Evolutionary conservation across 2,888 invertebrate species (phyloP).

Genomic region (Cryptocheilus praepositus): DNA sequence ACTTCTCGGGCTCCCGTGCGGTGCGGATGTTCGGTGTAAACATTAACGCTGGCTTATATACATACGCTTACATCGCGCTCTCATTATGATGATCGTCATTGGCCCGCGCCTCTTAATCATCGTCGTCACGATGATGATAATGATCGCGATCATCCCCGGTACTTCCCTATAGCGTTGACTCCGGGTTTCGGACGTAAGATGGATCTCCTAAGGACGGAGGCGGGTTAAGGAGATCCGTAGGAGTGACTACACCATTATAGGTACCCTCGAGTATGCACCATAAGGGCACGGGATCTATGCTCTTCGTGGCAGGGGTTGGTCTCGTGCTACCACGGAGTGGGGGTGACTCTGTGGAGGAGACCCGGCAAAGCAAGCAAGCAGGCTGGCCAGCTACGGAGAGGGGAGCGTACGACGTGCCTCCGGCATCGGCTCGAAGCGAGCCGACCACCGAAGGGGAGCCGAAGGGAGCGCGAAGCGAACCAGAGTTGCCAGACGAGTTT

Average conservation of each 20-base stretch:
- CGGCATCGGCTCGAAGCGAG: conserved; percentile 50
- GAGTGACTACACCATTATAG: conserved; percentile 67
- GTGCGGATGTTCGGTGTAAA: no score
- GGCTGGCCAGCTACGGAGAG: conserved; percentile 30
- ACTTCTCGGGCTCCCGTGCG: no score
- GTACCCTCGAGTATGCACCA: conserved; percentile 60
- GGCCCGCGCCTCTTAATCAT: conserved; percentile 31
- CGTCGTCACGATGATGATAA: no score
- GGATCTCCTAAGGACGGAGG: conserved; percentile 57
- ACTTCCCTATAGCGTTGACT: no score
- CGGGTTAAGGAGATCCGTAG: conserved; percentile 70
- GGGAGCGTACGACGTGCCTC: conserved; percentile 42
- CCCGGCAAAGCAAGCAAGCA: conserved; percentile 23
- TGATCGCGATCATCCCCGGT: conserved; percentile 23
- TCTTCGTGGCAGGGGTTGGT: conserved; percentile 70
- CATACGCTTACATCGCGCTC: no score
- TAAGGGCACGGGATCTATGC: conserved; percentile 63
- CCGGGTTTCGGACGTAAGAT: conserved; percentile 29
- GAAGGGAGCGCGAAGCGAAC: conserved; percentile 57
- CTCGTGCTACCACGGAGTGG: conserved; percentile 59
- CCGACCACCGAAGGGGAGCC: conserved; percentile 45
- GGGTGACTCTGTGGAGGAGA: conserved; percentile 42
- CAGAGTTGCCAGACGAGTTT: conserved; percentile 72
- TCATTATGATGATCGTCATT: conserved; percentile 15
- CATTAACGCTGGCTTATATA: no score